Conservation (phyloP, 2,797 vertebrate species). For the Novumbra hubbsi region DNA sequence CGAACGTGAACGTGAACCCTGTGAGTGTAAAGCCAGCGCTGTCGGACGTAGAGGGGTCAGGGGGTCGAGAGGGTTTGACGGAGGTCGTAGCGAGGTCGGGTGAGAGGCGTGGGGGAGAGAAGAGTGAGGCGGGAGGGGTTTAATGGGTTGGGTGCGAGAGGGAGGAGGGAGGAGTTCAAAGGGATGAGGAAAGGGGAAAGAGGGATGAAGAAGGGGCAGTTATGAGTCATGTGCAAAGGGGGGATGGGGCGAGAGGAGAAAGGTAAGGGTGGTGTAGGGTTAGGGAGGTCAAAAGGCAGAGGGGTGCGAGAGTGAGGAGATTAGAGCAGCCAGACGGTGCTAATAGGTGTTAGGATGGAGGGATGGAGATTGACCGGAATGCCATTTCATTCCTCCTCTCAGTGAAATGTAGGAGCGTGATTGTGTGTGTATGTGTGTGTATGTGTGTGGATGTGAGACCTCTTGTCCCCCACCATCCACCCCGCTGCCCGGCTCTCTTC, state of each 20-base stretch:
- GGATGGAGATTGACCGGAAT: background rate
- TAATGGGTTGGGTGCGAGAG: too few relatives aligned
- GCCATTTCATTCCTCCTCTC: constrained; percentile 4
- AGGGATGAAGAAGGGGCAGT: too few relatives aligned
- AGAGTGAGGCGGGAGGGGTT: too few relatives aligned
- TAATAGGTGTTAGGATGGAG: background rate
- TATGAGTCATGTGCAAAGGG: too few relatives aligned
- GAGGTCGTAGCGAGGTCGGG: background rate
- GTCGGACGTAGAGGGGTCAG: background rate
- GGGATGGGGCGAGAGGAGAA: background rate
- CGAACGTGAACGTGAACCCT: background rate
- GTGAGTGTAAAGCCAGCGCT: background rate
- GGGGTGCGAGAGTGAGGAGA: background rate
- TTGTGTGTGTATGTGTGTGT: constrained; percentile 12
- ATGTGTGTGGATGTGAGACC: background rate
- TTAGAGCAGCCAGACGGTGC: background rate
- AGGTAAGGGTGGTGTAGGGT: background rate
- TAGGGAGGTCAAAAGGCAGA: background rate
- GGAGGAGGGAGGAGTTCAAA: too few relatives aligned
- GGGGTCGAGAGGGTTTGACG: too few relatives aligned
- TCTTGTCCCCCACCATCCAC: too few relatives aligned
- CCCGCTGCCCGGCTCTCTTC: too few relatives aligned
- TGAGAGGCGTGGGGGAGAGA: too few relatives aligned
- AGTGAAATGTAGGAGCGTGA: background rate
- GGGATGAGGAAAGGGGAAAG: too few relatives aligned